Percentiles rank a stretch among this genome's conserved stretches.
Conservation (phyloP, 2,888 invertebrate species). For the Cinara cedri region DNA sequence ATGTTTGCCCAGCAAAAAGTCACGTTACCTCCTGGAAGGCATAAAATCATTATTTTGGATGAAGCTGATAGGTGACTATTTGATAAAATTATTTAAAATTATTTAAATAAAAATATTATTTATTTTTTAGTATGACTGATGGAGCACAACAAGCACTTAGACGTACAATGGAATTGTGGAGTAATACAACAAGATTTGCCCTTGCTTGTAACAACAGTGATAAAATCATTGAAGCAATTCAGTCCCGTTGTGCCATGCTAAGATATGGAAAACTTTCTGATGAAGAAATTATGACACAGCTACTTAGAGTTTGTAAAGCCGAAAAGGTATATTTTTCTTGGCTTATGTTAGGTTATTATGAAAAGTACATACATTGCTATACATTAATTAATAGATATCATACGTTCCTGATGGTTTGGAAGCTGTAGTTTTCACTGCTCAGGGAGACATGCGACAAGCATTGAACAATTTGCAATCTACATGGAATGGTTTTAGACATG, state of each 20-base stretch:
- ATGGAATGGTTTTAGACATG: slow-evolving; percentile 86
- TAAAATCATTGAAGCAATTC: slow-evolving; percentile 98
- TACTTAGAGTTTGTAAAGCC: slow-evolving; percentile 75
- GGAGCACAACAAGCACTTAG: slow-evolving; percentile 97
- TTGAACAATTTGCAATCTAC: slow-evolving; percentile 97
- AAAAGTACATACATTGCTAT: neutral
- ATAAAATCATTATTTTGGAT: slow-evolving; percentile 97
- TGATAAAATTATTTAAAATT: neutral
- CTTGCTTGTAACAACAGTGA: slow-evolving; percentile 98
- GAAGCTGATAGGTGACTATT: slow-evolving; percentile 82
- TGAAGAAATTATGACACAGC: slow-evolving; percentile 84
- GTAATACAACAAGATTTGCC: slow-evolving; percentile 95
- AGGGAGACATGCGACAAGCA: slow-evolving; percentile 97
- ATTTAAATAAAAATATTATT: slow-evolving; percentile 21
- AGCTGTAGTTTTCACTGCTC: slow-evolving; percentile 96
- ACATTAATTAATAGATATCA: slow-evolving; percentile 67
- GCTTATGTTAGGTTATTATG: slow-evolving; percentile 6
- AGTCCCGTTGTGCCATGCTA: slow-evolving; percentile 96
- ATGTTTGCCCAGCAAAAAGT: slow-evolving; percentile 98
- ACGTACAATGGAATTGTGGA: slow-evolving; percentile 98
- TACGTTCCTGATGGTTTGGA: slow-evolving; percentile 92
- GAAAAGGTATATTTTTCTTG: slow-evolving; percentile 69
- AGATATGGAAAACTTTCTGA: slow-evolving; percentile 90
- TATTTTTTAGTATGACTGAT: slow-evolving; percentile 88
- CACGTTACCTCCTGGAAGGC: slow-evolving; percentile 86